phyloP scores from a whole-genome alignment of 2,113 vertebrate species.

The Lepisosteus oculatus region DNA sequence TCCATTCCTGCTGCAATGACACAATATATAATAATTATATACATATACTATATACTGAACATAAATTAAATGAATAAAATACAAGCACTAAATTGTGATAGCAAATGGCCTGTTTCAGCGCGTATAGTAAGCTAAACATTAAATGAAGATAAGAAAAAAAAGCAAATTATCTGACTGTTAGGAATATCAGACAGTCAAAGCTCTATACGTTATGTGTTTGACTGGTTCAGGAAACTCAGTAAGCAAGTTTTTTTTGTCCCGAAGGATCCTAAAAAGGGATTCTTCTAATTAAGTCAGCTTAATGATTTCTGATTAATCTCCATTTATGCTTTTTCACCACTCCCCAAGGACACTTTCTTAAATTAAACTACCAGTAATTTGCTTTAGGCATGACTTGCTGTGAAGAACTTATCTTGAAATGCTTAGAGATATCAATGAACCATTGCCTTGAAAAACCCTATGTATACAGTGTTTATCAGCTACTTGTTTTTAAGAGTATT shows the following conservation, averaged over 20 bases:
- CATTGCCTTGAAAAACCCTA: background rate
- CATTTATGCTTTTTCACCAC: background rate
- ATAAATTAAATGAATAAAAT: too few relatives aligned
- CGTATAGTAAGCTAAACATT: too few relatives aligned
- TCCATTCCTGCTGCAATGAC: too few relatives aligned
- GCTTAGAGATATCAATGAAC: background rate
- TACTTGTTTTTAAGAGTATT: too few relatives aligned
- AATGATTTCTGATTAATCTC: conserved; percentile 6
- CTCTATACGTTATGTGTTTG: background rate
- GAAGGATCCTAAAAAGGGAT: background rate
- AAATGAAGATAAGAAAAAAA: too few relatives aligned
- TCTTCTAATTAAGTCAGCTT: background rate
- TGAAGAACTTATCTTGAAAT: background rate
- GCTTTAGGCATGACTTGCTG: background rate
- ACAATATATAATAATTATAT: too few relatives aligned
- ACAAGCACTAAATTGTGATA: too few relatives aligned
- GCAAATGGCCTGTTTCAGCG: too few relatives aligned
- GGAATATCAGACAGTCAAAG: background rate
- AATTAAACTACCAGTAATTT: conserved; percentile 19
- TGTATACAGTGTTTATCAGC: too few relatives aligned
- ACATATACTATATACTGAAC: too few relatives aligned
- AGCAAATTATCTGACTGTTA: too few relatives aligned
- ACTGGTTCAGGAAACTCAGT: background rate
- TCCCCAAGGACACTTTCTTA: conserved; percentile 9
- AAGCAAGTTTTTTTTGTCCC: background rate